Percentiles rank a stretch among this genome's conserved stretches.
Evolutionary conservation across 2,113 vertebrate species (phyloP).

Genomic region (Mastomys natalensis): DNA sequence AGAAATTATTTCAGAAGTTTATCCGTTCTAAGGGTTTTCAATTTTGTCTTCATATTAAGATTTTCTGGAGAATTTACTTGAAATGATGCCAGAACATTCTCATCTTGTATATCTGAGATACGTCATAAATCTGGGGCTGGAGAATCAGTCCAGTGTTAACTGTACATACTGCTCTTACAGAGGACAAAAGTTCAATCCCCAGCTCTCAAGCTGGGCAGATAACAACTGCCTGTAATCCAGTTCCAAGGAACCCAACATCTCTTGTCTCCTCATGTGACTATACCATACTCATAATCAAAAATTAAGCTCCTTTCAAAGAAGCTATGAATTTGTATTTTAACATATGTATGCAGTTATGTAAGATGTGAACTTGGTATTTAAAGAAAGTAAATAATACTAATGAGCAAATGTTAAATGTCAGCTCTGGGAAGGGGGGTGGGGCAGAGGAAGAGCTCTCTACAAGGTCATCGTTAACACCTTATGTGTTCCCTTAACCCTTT

Average conservation of each 20-base stretch:
- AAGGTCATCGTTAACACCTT: no score
- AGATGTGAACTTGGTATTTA: background rate
- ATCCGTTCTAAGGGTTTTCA: background rate
- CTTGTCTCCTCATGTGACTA: background rate
- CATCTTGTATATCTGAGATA: background rate
- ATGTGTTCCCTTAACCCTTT: background rate
- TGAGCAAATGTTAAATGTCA: background rate
- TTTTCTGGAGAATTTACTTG: background rate
- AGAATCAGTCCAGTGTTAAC: background rate
- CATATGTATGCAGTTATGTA: background rate
- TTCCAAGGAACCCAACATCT: background rate
- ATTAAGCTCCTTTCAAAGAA: background rate
- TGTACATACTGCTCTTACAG: background rate
- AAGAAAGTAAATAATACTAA: conserved; percentile 3
- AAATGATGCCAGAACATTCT: conserved; percentile 12
- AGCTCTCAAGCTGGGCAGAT: no score
- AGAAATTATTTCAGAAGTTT: background rate
- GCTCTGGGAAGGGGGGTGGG: background rate
- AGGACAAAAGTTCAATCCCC: background rate
- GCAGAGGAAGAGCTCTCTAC: background rate
- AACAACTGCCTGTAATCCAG: background rate
- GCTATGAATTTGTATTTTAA: background rate
- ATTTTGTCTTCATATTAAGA: background rate
- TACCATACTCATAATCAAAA: background rate
- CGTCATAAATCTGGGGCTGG: background rate